A percentile compares a stretch with the other conserved stretches of the same genome.
Conservation (phyloP, 2,113 vertebrate species). For the Sinocyclocheilus anophthalmus region DNA sequence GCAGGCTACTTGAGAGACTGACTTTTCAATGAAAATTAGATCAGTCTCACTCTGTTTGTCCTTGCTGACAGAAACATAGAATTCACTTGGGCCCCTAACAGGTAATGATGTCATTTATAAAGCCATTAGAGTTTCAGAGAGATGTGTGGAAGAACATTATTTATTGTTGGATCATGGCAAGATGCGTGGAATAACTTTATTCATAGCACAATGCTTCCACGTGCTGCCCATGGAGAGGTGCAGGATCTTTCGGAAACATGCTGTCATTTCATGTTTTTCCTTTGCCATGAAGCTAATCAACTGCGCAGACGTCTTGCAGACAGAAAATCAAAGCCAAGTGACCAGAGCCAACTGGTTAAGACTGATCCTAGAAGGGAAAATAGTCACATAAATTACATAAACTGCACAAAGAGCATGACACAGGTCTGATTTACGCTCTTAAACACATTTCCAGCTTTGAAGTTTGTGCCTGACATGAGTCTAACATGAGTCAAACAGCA, state of each 20-base stretch:
- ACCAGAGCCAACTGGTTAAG: conserved; percentile 19
- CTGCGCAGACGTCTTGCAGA: conserved; percentile 34
- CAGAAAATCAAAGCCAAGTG: conserved; percentile 10
- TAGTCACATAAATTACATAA: conserved; percentile 22
- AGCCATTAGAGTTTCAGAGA: conserved; percentile 43
- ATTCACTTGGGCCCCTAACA: conserved; percentile 30
- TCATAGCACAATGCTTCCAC: conserved; percentile 65
- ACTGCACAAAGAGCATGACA: conserved; percentile 17
- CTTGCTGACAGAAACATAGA: conserved; percentile 40
- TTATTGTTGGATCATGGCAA: conserved; percentile 59
- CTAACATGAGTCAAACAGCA: neutral
- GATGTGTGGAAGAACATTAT: conserved; percentile 55
- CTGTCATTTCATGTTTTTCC: conserved; percentile 65
- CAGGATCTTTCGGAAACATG: conserved; percentile 62
- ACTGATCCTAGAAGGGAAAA: conserved; percentile 13
- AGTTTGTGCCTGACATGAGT: conserved; percentile 12
- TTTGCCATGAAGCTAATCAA: conserved; percentile 51
- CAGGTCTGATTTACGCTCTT: conserved; percentile 19
- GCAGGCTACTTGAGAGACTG: neutral
- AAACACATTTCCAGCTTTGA: conserved; percentile 16
- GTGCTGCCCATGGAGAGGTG: conserved; percentile 48
- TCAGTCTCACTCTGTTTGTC: conserved; percentile 42
- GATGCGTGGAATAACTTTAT: conserved; percentile 64
- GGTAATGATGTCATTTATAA: conserved; percentile 61
- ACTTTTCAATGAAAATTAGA: conserved; percentile 50